These are phyloP conservation scores for Elegia similella DNA, from an alignment of 2,888 invertebrate species.

Conservation along the genomic window DNA sequence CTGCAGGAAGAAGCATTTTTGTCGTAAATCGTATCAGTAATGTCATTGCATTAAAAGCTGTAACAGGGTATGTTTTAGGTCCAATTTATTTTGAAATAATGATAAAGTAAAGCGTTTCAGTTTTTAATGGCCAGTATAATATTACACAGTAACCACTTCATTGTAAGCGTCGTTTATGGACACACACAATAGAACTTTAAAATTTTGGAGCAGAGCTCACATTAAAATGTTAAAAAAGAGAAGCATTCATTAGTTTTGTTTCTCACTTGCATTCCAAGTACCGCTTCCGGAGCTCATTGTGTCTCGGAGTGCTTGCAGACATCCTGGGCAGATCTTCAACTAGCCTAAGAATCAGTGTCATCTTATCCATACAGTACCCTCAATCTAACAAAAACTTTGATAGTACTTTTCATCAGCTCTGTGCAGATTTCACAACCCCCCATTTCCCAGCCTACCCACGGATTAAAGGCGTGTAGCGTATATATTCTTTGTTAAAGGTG, in stretches of 20 bases:
- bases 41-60: constrained; percentile 29
- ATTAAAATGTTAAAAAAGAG: neutral
- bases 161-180: constrained; percentile 29
- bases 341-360: constrained; percentile 39
- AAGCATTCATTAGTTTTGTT: constrained; percentile 35
- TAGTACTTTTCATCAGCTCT: no score
- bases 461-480: no score
- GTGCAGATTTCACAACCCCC: no score
- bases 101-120: constrained; percentile 32
- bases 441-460: no score
- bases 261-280: constrained; percentile 59
- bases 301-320: constrained; percentile 78
- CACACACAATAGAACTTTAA: constrained; percentile 5
- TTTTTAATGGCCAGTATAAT: constrained; percentile 30
- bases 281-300: constrained; percentile 80
- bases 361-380: no score
- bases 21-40: constrained; percentile 25
- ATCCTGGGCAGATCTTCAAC: constrained; percentile 68
- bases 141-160: constrained; percentile 40
- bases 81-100: constrained; percentile 21
- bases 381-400: no score
- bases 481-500: no score
- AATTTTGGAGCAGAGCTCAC: neutral
- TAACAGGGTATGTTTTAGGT: constrained; percentile 19
- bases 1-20: constrained; percentile 52